Evolutionary conservation across 2,888 invertebrate species (phyloP).

Genomic region (Urechis unicinctus): DNA sequence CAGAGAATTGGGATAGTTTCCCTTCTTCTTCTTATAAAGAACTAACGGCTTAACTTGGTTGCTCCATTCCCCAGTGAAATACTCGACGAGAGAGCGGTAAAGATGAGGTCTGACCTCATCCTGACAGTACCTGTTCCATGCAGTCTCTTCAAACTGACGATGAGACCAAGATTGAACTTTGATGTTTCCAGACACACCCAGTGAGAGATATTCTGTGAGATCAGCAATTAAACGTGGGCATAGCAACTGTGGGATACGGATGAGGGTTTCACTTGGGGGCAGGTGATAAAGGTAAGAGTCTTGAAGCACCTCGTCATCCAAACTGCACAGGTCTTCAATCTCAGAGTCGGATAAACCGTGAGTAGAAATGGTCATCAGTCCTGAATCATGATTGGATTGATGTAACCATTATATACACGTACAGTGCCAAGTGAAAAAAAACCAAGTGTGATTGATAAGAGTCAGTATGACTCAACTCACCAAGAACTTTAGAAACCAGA

Average conservation of each 20-base stretch:
- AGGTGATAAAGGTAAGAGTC: conserved; percentile 37
- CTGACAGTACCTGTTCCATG: conserved; percentile 16
- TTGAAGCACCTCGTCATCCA: conserved; percentile 38
- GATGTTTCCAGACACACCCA: conserved; percentile 20
- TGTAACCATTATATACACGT: no score
- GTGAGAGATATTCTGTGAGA: conserved; percentile 25
- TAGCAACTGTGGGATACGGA: conserved; percentile 31
- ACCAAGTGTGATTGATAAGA: background rate
- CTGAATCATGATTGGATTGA: no score
- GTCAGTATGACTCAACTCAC: conserved; percentile 18
- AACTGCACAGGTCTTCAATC: conserved; percentile 35
- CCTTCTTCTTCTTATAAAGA: conserved; percentile 33
- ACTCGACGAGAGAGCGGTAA: conserved; percentile 28
- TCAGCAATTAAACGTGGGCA: conserved; percentile 28
- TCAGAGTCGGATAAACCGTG: conserved; percentile 29
- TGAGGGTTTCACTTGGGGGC: conserved; percentile 30
- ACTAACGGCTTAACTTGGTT: conserved; percentile 27
- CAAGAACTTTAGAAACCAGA: conserved; percentile 27
- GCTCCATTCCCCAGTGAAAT: conserved; percentile 34
- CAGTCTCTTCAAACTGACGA: conserved; percentile 29
- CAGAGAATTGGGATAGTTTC: conserved; percentile 24
- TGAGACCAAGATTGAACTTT: conserved; percentile 33
- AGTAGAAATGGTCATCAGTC: conserved; percentile 27
- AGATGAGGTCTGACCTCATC: no score
- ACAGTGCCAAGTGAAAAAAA: no score